Percentiles rank a stretch among this genome's conserved stretches.
These are phyloP conservation scores for Tetramorium alpestre DNA, from an alignment of 1,140 invertebrate species.

Conservation along the genomic window DNA sequence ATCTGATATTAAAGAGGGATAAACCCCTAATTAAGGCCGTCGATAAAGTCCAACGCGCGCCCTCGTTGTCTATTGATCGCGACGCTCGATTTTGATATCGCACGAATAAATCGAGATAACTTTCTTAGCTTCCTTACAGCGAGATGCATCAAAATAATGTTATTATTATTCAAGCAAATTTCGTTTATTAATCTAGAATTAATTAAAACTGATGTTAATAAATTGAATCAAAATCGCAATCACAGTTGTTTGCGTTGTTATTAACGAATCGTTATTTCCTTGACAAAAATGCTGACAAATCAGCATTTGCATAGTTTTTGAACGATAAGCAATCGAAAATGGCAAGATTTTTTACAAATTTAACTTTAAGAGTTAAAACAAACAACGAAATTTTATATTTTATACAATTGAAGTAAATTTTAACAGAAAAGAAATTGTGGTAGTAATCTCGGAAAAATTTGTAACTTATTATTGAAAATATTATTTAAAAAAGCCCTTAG, in stretches of 20 bases:
- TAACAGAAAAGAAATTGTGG: neutral
- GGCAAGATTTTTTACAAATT: neutral
- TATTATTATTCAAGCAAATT: neutral
- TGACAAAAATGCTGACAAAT: neutral
- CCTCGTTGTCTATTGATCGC: conserved; percentile 24
- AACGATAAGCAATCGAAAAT: neutral
- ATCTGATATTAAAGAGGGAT: conserved; percentile 62
- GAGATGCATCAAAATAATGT: neutral
- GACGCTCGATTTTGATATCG: conserved; percentile 26
- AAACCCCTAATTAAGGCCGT: conserved; percentile 62
- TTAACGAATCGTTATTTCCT: neutral
- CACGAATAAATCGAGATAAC: neutral
- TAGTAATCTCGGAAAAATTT: neutral
- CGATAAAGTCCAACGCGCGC: conserved; percentile 47
- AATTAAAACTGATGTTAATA: neutral
- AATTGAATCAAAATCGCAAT: neutral
- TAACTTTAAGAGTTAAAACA: neutral
- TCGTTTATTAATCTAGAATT: neutral
- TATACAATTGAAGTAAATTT: neutral
- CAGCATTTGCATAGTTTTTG: too few species aligned
- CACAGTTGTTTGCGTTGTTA: neutral
- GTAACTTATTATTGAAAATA: neutral
- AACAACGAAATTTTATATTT: neutral
- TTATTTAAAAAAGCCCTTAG: neutral
- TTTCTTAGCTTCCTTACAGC: neutral